Percentiles rank a stretch among this genome's conserved stretches.
Evolutionary conservation across 2,113 vertebrate genomes (phyloP).

Genomic region (Zosterops hypoxanthus): DNA sequence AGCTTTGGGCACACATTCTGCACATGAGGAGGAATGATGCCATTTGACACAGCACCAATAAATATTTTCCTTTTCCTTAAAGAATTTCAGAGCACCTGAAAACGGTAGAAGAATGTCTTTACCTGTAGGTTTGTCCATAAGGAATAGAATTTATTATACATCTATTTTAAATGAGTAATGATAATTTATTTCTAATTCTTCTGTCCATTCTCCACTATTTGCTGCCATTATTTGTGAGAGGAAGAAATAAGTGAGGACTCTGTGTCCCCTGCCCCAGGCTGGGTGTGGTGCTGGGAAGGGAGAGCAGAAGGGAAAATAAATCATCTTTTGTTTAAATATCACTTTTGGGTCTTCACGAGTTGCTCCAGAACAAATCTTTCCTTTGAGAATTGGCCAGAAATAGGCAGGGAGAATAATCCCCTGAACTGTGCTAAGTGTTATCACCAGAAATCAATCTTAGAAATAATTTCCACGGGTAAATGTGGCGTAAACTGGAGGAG

Average conservation of each 20-base stretch:
- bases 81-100: not conserved
- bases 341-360: not conserved
- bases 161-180: not conserved
- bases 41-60: not conserved
- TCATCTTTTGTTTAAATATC: not conserved
- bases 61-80: not conserved
- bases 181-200: not conserved
- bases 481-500: not conserved
- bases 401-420: not conserved
- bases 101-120: not conserved
- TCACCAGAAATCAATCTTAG: not conserved
- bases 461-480: not conserved
- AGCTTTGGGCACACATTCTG: not conserved
- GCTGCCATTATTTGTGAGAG: not conserved
- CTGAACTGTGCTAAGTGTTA: not conserved
- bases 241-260: not conserved
- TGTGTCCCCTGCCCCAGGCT: not conserved
- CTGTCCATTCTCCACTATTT: not conserved
- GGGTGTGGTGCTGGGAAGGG: not conserved
- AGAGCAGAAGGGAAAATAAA: not conserved
- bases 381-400: not conserved
- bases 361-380: conserved; percentile 3
- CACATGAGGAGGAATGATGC: not conserved
- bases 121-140: not conserved
- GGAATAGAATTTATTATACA: not conserved